phyloP scores from a whole-genome alignment of 1,140 invertebrate species.

The Drosophila kanapiae region DNA sequence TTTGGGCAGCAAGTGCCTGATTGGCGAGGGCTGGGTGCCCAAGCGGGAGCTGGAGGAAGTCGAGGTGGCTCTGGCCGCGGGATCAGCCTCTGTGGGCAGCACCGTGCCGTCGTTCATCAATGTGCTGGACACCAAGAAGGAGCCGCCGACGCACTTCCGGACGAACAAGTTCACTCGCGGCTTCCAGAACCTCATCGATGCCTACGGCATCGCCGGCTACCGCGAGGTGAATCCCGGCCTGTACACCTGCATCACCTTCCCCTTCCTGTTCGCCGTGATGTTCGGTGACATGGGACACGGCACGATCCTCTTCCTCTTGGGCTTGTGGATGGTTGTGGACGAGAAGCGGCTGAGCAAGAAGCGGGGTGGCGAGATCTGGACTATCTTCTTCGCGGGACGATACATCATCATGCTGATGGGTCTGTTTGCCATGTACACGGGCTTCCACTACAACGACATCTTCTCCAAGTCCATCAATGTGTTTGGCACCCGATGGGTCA shows the following conservation, averaged over 20 bases:
- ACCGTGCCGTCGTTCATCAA: constrained; percentile 97
- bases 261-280: constrained; percentile 92
- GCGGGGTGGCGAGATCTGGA: constrained; percentile 94
- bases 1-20: constrained; percentile 95
- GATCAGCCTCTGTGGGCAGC: constrained; percentile 95
- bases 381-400: constrained; percentile 97
- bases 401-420: constrained; percentile 99
- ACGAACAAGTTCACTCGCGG: constrained; percentile 93
- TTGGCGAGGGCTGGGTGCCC: constrained; percentile 98
- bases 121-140: constrained; percentile 89
- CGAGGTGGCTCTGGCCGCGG: constrained; percentile 94
- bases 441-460: constrained; percentile 98
- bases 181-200: constrained; percentile 93
- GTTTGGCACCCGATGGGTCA: constrained; percentile 94
- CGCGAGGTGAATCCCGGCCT: constrained; percentile 91
- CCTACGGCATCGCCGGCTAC: constrained; percentile 91
- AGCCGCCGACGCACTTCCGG: constrained; percentile 92
- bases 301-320: constrained; percentile 88
- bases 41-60: constrained; percentile 93
- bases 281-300: constrained; percentile 92
- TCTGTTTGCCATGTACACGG: constrained; percentile 98
- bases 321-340: constrained; percentile 88
- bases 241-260: constrained; percentile 92
- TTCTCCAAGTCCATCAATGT: constrained; percentile 98
- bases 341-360: constrained; percentile 90